Percentiles rank a stretch among this genome's conserved stretches.
phyloP scores from a whole-genome alignment of 2,797 vertebrate genomes.

The Catostomus latipinnis region DNA sequence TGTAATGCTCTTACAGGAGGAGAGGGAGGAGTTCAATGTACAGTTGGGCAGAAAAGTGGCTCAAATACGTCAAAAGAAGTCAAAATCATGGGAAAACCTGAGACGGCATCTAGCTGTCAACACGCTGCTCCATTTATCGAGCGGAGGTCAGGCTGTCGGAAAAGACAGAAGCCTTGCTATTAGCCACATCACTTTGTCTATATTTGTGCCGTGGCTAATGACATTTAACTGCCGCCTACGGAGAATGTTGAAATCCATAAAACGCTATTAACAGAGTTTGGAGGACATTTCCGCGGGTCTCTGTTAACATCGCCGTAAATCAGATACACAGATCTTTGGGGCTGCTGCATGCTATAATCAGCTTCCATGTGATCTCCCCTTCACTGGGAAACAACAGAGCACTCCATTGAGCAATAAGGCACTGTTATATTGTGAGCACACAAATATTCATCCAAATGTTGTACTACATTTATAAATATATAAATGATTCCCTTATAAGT shows the following conservation, averaged over 20 bases:
- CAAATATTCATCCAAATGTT: too few species aligned
- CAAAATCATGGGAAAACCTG: constrained; percentile 64
- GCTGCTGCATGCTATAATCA: constrained; percentile 16
- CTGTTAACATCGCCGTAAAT: constrained; percentile 46
- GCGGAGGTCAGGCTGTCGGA: constrained; percentile 30
- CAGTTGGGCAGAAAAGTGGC: constrained; percentile 69
- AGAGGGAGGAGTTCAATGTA: constrained; percentile 55
- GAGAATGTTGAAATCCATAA: constrained; percentile 26
- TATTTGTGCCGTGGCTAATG: constrained; percentile 47
- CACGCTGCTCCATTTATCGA: constrained; percentile 31
- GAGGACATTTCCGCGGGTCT: constrained; percentile 24
- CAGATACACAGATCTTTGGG: constrained; percentile 16
- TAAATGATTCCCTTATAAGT: too few species aligned
- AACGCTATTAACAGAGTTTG: constrained; percentile 40
- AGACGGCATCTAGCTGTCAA: constrained; percentile 12
- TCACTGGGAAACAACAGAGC: constrained; percentile 17
- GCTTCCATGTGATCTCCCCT: constrained; percentile 4
- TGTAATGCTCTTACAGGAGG: constrained; percentile 19
- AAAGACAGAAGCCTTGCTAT: constrained; percentile 46
- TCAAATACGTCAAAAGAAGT: constrained; percentile 70
- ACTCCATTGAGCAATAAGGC: neutral
- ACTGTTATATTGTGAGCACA: too few species aligned
- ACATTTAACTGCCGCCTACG: constrained; percentile 48
- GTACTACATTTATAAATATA: too few species aligned
- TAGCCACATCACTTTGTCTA: constrained; percentile 38